A percentile compares a stretch with the other conserved stretches of the same genome.
These are phyloP conservation scores for Drosophila sordidula DNA, from an alignment of 2,888 invertebrate species.

Conservation along the genomic window DNA sequence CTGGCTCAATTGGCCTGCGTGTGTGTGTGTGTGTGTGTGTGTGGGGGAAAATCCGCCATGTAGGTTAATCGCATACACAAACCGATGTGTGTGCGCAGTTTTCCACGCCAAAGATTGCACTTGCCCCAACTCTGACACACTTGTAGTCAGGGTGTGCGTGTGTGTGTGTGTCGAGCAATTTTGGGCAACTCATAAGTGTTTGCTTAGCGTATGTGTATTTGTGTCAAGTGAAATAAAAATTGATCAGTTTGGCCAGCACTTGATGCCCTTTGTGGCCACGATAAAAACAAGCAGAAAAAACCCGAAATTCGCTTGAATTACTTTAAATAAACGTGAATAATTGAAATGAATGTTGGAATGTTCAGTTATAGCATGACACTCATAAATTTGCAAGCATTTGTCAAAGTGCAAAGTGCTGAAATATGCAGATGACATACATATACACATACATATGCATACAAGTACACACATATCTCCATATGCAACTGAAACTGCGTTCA, in stretches of 20 bases:
- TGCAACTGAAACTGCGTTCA: constrained; percentile 5
- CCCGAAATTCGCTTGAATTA: constrained; percentile 2
- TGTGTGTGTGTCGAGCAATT: constrained; percentile 39
- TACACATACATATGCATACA: constrained; percentile 2
- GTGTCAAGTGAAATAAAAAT: constrained; percentile 53
- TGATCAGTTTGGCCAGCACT: constrained; percentile 22
- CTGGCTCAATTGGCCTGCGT: constrained; percentile 34
- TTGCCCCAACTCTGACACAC: constrained; percentile 45
- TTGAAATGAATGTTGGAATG: constrained; percentile 50
- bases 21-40: constrained; percentile 17
- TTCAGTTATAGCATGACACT: constrained; percentile 5
- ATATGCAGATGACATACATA: constrained; percentile 6
- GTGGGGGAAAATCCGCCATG: constrained; percentile 22
- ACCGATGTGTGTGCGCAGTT: constrained; percentile 39
- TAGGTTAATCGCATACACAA: constrained; percentile 56
- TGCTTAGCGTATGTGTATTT: constrained; percentile 22
- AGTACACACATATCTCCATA: background rate
- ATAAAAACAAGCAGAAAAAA: constrained; percentile 1
- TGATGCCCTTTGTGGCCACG: constrained; percentile 1
- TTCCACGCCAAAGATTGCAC: constrained; percentile 61
- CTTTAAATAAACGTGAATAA: constrained; percentile 49
- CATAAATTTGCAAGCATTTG: constrained; percentile 41
- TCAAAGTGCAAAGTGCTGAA: constrained; percentile 8
- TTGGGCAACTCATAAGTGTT: constrained; percentile 59
- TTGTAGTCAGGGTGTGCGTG: background rate